These are phyloP conservation scores for Pomacea canaliculata DNA, from an alignment of 2,888 invertebrate genomes.

Conservation along the genomic window DNA sequence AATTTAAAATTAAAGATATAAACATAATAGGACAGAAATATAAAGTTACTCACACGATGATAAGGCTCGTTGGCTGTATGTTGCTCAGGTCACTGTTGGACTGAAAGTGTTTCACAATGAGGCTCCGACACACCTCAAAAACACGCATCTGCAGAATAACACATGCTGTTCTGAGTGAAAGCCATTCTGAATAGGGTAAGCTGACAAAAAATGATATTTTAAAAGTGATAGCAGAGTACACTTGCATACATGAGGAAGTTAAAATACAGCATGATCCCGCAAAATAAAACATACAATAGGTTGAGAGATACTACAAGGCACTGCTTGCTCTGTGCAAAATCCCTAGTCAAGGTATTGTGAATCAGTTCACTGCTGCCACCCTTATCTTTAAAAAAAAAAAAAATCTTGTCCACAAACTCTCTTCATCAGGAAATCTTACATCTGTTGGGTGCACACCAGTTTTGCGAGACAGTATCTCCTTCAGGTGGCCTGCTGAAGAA, in stretches of 20 bases:
- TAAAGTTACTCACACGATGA: conserved; percentile 64
- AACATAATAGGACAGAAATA: not conserved
- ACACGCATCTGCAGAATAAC: conserved; percentile 59
- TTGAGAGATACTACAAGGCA: too few relatives aligned
- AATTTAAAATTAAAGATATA: too few relatives aligned
- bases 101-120: conserved; percentile 58
- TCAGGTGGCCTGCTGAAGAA: conserved; percentile 63
- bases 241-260: too few relatives aligned
- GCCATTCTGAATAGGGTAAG: not conserved
- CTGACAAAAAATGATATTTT: too few relatives aligned
- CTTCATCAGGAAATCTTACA: conserved; percentile 45
- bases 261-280: too few relatives aligned
- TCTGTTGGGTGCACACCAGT: conserved; percentile 55
- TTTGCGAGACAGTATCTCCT: conserved; percentile 59
- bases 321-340: too few relatives aligned
- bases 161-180: not conserved
- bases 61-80: conserved; percentile 59
- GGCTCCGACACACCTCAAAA: conserved; percentile 64
- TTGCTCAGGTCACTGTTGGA: conserved; percentile 51
- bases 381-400: too few relatives aligned
- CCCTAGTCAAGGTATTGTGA: too few relatives aligned
- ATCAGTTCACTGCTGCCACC: too few relatives aligned
- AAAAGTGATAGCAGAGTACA: too few relatives aligned
- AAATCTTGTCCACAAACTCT: too few relatives aligned
- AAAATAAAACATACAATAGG: too few relatives aligned